Conservation (phyloP, 2,113 vertebrate species). For the Gulo gulo region DNA sequence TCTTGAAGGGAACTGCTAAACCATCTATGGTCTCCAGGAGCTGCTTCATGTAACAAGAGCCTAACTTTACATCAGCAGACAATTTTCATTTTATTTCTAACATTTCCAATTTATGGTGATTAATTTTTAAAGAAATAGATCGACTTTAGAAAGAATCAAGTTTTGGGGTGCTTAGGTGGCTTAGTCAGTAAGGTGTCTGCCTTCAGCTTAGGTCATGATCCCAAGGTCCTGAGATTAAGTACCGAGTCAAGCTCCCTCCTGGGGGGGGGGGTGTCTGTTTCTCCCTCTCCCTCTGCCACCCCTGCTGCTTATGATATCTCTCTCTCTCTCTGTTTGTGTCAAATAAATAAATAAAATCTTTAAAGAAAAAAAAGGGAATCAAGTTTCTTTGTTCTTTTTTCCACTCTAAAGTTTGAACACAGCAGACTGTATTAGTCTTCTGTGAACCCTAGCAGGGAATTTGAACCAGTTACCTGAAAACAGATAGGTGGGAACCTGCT, state of each 20-base stretch:
- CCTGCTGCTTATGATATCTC: not conserved
- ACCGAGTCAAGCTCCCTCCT: not conserved
- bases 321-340: not conserved
- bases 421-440: not conserved
- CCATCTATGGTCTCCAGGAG: not conserved
- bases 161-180: not conserved
- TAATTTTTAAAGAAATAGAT: not conserved
- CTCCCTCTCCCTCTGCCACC: not conserved
- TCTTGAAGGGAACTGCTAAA: not conserved
- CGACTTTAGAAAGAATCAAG: not conserved
- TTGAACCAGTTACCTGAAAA: not conserved
- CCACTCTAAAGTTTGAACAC: not conserved
- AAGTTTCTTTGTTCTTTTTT: not conserved
- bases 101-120: not conserved
- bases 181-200: not conserved
- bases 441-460: not conserved
- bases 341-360: not conserved
- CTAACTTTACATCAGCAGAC: not conserved
- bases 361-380: not conserved
- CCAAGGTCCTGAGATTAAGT: not conserved
- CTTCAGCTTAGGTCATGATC: not conserved
- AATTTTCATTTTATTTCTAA: slow-evolving; percentile 1
- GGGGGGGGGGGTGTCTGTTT: too few species aligned
- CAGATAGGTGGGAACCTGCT: not conserved
- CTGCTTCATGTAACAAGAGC: not conserved